Evolutionary conservation across 2,888 invertebrate genomes (phyloP).

Genomic region (Cephalotes varians): DNA sequence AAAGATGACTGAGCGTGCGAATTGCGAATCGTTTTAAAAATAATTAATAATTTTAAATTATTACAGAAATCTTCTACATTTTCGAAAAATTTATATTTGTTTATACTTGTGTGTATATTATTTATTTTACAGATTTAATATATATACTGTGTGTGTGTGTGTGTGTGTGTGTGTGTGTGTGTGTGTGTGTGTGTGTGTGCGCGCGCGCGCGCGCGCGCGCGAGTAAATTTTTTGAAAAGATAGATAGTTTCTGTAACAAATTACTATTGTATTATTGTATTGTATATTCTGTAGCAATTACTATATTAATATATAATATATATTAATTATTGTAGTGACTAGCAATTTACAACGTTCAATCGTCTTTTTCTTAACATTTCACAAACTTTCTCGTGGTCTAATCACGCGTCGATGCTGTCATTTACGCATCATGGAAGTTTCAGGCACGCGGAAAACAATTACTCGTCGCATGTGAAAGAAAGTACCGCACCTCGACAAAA

Average conservation of each 20-base stretch:
- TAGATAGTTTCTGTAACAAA: not conserved
- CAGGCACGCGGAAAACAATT: slow-evolving; percentile 56
- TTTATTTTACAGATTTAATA: not conserved
- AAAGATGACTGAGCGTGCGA: not conserved
- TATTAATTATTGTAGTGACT: not conserved
- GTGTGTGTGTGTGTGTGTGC: too few species aligned
- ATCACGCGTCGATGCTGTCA: slow-evolving; percentile 24
- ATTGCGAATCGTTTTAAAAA: not conserved
- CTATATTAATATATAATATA: too few species aligned
- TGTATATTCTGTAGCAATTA: too few species aligned
- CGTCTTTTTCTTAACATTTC: slow-evolving; percentile 47
- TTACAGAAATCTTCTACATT: not conserved
- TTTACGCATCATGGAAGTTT: slow-evolving; percentile 37
- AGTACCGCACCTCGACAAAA: slow-evolving; percentile 51
- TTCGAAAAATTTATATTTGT: not conserved
- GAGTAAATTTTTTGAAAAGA: not conserved
- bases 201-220: too few species aligned
- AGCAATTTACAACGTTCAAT: not conserved
- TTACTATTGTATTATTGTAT: too few species aligned
- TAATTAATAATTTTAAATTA: not conserved
- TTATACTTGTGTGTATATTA: too few species aligned
- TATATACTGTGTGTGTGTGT: not conserved
- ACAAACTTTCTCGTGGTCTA: slow-evolving; percentile 62
- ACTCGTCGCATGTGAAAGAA: slow-evolving; percentile 58
- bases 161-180: not conserved